Evolutionary conservation across 2,797 vertebrate species (phyloP).

Genomic region (Pelodytes ibericus): DNA sequence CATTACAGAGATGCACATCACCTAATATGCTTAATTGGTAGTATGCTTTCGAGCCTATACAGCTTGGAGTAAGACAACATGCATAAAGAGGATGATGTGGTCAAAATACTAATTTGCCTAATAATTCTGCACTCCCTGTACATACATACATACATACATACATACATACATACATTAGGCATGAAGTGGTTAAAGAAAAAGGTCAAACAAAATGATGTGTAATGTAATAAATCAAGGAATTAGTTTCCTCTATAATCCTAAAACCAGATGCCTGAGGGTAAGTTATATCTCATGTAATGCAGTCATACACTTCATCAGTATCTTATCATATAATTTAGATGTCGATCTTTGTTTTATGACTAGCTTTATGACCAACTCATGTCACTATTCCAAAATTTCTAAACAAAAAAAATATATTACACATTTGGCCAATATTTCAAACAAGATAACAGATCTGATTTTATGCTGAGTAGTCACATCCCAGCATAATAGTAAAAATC

Average conservation of each 20-base stretch:
- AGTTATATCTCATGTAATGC: background rate
- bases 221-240: background rate
- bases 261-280: background rate
- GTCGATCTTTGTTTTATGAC: background rate
- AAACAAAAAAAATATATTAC: background rate
- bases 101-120: too few species aligned
- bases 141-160: too few species aligned
- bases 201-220: background rate
- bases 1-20: too few species aligned
- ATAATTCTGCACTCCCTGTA: too few species aligned
- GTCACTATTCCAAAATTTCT: background rate
- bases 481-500: too few species aligned
- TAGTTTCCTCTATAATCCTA: background rate
- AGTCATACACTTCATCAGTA: background rate
- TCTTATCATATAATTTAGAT: background rate
- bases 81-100: too few species aligned
- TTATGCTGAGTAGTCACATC: too few species aligned
- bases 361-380: background rate
- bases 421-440: background rate
- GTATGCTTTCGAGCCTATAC: too few species aligned
- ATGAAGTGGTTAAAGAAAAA: background rate
- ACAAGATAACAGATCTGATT: too few species aligned
- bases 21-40: too few species aligned
- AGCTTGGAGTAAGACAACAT: too few species aligned
- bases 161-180: too few species aligned